phyloP scores from a whole-genome alignment of 2,888 invertebrate species.

The Drosophila barbarae region DNA sequence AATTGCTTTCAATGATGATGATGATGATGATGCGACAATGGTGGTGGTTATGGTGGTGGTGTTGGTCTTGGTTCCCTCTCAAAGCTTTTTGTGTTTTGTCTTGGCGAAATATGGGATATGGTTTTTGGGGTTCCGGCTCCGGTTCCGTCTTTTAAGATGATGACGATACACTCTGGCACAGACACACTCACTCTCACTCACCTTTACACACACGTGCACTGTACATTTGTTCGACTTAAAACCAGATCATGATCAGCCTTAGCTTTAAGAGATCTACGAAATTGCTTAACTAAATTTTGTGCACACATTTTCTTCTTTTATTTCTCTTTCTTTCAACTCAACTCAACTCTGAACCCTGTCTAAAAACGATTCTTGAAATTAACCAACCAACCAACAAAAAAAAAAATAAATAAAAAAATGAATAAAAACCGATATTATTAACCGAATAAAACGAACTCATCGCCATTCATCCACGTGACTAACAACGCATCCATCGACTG shows the following conservation, averaged over 20 bases:
- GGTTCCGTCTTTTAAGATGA: conserved; percentile 4
- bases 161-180: conserved; percentile 14
- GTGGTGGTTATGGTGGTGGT: conserved; percentile 30
- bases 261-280: conserved; percentile 54
- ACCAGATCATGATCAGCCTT: conserved; percentile 44
- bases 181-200: conserved; percentile 5
- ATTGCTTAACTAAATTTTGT: conserved; percentile 70
- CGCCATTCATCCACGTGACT: conserved; percentile 42
- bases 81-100: conserved; percentile 37
- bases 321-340: conserved; percentile 65
- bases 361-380: conserved; percentile 47
- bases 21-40: conserved; percentile 14
- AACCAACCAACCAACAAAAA: conserved; percentile 39
- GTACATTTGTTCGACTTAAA: conserved; percentile 34
- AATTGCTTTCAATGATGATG: conserved; percentile 4
- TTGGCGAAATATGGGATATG: conserved; percentile 18
- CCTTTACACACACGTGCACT: conserved; percentile 17
- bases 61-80: conserved; percentile 28
- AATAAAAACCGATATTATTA: conserved; percentile 29
- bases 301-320: conserved; percentile 73
- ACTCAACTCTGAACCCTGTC: conserved; percentile 53
- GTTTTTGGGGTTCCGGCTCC: conserved; percentile 9
- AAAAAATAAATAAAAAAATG: no score
- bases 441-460: conserved; percentile 42
- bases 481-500: conserved; percentile 32